These are phyloP conservation scores for Strix uralensis DNA, from an alignment of 2,113 vertebrate genomes.

Conservation along the genomic window DNA sequence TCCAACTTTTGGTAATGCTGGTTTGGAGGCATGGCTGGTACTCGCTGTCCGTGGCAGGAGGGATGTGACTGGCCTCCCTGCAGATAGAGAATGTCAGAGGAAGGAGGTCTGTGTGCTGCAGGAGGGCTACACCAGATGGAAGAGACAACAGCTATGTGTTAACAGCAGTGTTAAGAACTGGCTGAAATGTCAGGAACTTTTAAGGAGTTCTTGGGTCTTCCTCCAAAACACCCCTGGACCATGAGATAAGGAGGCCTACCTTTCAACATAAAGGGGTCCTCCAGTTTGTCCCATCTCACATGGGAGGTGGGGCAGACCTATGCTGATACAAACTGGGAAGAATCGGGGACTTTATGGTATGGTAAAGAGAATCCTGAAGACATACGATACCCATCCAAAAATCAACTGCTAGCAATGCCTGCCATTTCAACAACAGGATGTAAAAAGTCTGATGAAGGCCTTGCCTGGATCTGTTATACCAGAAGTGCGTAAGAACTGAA, in stretches of 20 bases:
- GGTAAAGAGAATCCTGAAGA: not conserved
- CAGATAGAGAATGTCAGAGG: not conserved
- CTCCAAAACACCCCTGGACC: not conserved
- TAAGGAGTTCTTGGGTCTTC: not conserved
- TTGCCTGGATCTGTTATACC: not conserved
- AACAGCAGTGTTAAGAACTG: not conserved
- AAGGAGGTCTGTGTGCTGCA: not conserved
- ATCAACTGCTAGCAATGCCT: not conserved
- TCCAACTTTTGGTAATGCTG: not conserved
- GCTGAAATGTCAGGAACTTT: not conserved
- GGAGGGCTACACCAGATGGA: not conserved
- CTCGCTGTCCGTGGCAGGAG: rapidly evolving
- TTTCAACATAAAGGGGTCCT: not conserved
- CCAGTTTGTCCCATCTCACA: not conserved
- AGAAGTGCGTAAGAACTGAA: not conserved
- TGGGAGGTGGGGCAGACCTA: not conserved
- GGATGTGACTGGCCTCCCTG: not conserved
- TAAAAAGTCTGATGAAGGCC: not conserved
- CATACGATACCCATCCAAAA: not conserved
- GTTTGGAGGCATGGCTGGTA: not conserved
- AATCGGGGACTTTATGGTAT: not conserved
- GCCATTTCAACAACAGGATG: not conserved
- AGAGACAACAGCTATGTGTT: not conserved
- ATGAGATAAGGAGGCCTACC: not conserved
- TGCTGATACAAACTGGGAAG: not conserved